A percentile compares a stretch with the other conserved stretches of the same genome.
Evolutionary conservation across 2,888 invertebrate genomes (phyloP).

Genomic region (Heliconius ismenius): DNA sequence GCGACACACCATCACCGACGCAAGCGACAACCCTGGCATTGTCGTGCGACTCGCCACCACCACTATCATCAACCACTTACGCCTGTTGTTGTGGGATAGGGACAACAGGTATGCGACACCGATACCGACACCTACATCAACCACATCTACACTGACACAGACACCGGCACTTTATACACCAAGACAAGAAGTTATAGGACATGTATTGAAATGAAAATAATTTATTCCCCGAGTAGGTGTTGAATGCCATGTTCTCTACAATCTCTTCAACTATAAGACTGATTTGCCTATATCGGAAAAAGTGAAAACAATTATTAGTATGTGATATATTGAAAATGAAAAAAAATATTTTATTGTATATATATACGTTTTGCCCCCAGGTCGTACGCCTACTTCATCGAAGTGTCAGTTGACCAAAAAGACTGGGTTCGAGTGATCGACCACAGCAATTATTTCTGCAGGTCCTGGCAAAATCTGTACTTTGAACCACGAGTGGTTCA

Average conservation of each 20-base stretch:
- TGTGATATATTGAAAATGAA: no score
- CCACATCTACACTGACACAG: no score
- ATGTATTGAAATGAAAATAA: no score
- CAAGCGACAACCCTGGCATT: conserved; percentile 86
- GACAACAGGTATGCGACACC: conserved; percentile 84
- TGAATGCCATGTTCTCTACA: no score
- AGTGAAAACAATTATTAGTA: no score
- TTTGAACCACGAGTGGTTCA: conserved; percentile 94
- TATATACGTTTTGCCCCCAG: conserved; percentile 60
- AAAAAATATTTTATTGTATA: no score
- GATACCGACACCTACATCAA: no score
- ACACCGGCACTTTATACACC: no score
- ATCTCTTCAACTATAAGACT: no score
- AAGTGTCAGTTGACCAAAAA: conserved; percentile 96
- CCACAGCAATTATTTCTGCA: conserved; percentile 94
- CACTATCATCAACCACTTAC: conserved; percentile 96
- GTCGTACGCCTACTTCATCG: conserved; percentile 94
- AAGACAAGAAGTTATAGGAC: no score
- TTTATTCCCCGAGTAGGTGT: no score
- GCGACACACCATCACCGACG: conserved; percentile 91
- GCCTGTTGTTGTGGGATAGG: conserved; percentile 96
- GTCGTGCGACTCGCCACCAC: conserved; percentile 90
- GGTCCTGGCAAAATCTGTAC: conserved; percentile 98
- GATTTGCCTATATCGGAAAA: no score
- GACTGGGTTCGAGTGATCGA: conserved; percentile 97